phyloP scores from a whole-genome alignment of 2,888 invertebrate species.

The Drosophila rellima region DNA sequence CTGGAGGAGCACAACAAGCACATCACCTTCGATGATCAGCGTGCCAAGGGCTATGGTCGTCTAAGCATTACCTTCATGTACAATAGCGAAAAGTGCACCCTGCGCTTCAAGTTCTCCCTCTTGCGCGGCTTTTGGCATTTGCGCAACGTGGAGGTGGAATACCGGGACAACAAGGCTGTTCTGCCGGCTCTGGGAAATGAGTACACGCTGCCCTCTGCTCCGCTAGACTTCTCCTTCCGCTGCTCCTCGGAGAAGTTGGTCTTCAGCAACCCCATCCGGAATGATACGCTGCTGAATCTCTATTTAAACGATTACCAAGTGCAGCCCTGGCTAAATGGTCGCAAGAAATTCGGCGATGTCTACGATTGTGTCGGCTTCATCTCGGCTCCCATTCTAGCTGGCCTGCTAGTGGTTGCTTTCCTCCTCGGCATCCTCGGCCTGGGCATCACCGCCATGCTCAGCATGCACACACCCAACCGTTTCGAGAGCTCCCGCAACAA shows the following conservation, averaged over 20 bases:
- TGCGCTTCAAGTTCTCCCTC: constrained; percentile 88
- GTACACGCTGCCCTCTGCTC: constrained; percentile 86
- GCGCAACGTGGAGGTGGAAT: constrained; percentile 87
- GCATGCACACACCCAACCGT: constrained; percentile 97
- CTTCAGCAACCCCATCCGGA: constrained; percentile 86
- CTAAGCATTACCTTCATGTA: constrained; percentile 81
- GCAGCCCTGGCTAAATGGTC: constrained; percentile 87
- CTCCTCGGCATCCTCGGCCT: constrained; percentile 91
- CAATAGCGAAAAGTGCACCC: constrained; percentile 85
- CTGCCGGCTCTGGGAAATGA: constrained; percentile 75
- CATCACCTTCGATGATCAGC: constrained; percentile 83
- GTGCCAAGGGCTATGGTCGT: constrained; percentile 75
- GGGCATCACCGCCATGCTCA: constrained; percentile 94
- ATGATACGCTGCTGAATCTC: constrained; percentile 84
- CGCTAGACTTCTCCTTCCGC: constrained; percentile 87
- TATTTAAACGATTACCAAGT: constrained; percentile 87
- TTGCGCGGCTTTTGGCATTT: constrained; percentile 87
- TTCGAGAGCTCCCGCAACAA: constrained; percentile 99
- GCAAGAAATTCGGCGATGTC: constrained; percentile 89
- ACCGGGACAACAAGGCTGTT: constrained; percentile 79
- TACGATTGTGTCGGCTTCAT: constrained; percentile 97
- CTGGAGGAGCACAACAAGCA: constrained; percentile 77
- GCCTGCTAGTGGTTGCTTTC: constrained; percentile 92
- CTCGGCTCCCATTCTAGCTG: constrained; percentile 96
- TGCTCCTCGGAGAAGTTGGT: constrained; percentile 86